Percentiles rank a stretch among this genome's conserved stretches.
These are phyloP conservation scores for Tor tambroides DNA, from an alignment of 2,113 vertebrate genomes.

Conservation along the genomic window DNA sequence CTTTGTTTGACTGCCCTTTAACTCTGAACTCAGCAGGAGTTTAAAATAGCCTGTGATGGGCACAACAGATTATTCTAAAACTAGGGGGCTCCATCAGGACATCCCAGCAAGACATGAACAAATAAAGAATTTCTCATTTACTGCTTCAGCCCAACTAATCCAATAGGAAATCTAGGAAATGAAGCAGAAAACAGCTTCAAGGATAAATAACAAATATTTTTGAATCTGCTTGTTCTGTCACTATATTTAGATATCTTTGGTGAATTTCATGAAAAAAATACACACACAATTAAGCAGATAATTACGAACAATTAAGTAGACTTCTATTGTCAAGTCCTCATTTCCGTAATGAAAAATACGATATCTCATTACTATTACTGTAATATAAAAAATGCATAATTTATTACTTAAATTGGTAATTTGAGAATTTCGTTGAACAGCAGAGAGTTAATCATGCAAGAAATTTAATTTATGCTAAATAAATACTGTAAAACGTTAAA, in stretches of 20 bases:
- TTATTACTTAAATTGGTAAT: neutral
- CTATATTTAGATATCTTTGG: neutral
- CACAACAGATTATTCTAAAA: slow-evolving; percentile 1
- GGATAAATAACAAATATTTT: neutral
- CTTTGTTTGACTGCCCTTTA: slow-evolving; percentile 26
- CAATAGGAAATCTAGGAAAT: neutral
- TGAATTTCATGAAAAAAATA: neutral
- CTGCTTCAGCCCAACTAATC: neutral
- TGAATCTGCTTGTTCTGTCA: neutral
- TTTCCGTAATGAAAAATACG: neutral
- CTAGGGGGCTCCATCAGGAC: neutral
- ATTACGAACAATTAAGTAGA: neutral
- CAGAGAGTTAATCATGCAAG: no score
- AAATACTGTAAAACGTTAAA: no score
- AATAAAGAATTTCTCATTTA: slow-evolving; percentile 16
- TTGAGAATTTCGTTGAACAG: neutral
- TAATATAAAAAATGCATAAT: neutral
- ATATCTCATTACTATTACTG: neutral
- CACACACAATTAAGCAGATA: no score
- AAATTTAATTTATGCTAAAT: no score
- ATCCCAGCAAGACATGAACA: slow-evolving; percentile 26
- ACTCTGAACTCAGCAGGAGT: slow-evolving; percentile 11
- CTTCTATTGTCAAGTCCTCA: neutral
- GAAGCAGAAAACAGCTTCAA: neutral
- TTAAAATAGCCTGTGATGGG: slow-evolving; percentile 11